Conservation (phyloP, 2,797 vertebrate species). For the Melanotaenia trifasciata region DNA sequence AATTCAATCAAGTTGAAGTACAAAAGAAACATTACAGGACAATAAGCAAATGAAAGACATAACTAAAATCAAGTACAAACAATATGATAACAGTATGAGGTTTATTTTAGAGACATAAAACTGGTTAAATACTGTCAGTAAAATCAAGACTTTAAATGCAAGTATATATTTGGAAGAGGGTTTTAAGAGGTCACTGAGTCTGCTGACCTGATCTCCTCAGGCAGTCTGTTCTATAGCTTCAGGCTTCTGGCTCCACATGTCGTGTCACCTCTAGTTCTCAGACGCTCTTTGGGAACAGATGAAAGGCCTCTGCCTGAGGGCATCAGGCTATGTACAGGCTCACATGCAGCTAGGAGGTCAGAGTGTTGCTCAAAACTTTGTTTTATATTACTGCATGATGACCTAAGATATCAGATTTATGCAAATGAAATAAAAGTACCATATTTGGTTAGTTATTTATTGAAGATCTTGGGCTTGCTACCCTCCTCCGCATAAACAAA, state of each 20-base stretch:
- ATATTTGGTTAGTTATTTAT: not conserved
- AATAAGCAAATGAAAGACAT: not conserved
- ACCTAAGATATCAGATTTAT: not conserved
- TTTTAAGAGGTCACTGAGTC: conserved; percentile 3
- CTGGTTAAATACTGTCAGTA: not conserved
- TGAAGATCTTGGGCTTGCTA: not conserved
- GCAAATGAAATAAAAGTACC: not conserved
- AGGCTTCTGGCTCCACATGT: not conserved
- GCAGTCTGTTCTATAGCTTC: conserved; percentile 3
- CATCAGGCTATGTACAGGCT: not conserved
- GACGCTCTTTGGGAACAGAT: not conserved
- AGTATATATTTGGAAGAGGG: not conserved
- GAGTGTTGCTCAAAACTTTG: not conserved
- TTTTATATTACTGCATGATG: not conserved
- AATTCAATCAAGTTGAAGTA: not conserved
- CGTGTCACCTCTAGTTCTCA: conserved; percentile 1
- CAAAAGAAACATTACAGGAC: not conserved
- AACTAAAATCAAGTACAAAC: not conserved
- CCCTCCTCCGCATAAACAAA: too few species aligned
- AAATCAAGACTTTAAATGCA: not conserved
- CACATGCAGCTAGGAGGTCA: not conserved
- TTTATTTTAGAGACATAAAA: not conserved
- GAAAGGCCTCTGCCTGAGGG: not conserved
- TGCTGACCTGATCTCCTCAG: not conserved
- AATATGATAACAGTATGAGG: not conserved